Conservation (phyloP, 92 coral and sea anemone species). For the Scolanthus callimorphus region DNA sequence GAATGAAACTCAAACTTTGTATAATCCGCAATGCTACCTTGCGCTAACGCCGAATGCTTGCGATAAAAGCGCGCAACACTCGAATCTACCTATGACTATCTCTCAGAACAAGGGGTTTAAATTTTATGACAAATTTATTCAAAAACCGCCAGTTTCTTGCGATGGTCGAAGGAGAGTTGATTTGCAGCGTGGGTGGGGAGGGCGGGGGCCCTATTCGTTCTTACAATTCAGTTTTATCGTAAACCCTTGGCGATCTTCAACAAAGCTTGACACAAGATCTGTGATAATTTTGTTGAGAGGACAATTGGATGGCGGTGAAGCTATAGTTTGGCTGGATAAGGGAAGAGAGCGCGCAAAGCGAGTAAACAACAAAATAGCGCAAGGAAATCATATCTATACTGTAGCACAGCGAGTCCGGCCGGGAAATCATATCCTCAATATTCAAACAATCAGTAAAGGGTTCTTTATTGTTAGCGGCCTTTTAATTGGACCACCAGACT, state of each 20-base stretch:
- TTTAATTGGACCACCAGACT: not conserved
- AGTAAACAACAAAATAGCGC: not conserved
- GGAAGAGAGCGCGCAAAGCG: not conserved
- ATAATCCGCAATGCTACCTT: conserved; percentile 1
- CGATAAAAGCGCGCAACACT: not conserved
- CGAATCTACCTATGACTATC: not conserved
- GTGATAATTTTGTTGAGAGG: not conserved
- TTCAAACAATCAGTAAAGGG: not conserved
- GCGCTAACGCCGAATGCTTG: not conserved
- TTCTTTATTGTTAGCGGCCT: not conserved
- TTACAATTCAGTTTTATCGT: not conserved
- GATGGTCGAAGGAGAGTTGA: not conserved
- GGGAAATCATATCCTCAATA: not conserved
- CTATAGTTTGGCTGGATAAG: conserved; percentile 1
- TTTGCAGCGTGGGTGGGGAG: conserved; percentile 2
- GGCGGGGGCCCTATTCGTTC: not conserved
- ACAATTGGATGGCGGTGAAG: not conserved
- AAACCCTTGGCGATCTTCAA: not conserved
- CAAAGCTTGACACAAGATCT: not conserved
- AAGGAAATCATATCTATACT: not conserved
- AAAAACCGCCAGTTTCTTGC: not conserved
- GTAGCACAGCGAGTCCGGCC: not conserved
- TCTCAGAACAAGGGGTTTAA: not conserved
- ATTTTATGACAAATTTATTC: not conserved
- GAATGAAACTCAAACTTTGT: not conserved